phyloP scores from a whole-genome alignment of 2,888 invertebrate genomes.

The Nephrotoma appendiculata region DNA sequence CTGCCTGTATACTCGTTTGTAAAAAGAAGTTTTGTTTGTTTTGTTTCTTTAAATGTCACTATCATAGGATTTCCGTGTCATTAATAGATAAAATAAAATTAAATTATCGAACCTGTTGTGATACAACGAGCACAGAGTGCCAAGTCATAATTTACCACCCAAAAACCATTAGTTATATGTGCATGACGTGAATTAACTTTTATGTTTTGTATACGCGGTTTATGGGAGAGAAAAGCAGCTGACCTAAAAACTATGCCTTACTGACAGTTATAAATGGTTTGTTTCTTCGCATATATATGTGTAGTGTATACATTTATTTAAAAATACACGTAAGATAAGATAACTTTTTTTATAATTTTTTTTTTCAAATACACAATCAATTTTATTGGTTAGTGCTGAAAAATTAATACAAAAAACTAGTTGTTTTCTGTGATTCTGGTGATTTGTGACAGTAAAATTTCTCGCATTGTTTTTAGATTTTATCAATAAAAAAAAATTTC shows the following conservation, averaged over 20 bases:
- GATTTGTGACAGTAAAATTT: neutral
- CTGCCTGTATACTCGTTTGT: neutral
- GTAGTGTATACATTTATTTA: neutral
- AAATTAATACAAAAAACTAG: neutral
- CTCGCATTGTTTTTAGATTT: neutral
- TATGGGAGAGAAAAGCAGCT: neutral
- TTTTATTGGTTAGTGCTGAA: neutral
- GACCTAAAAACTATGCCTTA: neutral
- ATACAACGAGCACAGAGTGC: neutral
- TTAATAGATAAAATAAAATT: neutral
- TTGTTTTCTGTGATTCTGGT: neutral
- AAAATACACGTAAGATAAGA: neutral
- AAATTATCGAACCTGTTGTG: neutral
- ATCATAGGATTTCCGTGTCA: neutral
- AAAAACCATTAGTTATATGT: neutral
- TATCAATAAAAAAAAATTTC: neutral
- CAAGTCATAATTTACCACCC: neutral
- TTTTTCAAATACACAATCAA: neutral
- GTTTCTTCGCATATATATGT: neutral
- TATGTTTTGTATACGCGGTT: neutral
- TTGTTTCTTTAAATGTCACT: neutral
- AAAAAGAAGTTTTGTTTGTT: neutral
- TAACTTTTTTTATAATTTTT: neutral
- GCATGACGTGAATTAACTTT: neutral
- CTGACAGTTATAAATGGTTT: neutral